Evolutionary conservation across 2,113 vertebrate genomes (phyloP).

Genomic region (Protomyctophum bolini): DNA sequence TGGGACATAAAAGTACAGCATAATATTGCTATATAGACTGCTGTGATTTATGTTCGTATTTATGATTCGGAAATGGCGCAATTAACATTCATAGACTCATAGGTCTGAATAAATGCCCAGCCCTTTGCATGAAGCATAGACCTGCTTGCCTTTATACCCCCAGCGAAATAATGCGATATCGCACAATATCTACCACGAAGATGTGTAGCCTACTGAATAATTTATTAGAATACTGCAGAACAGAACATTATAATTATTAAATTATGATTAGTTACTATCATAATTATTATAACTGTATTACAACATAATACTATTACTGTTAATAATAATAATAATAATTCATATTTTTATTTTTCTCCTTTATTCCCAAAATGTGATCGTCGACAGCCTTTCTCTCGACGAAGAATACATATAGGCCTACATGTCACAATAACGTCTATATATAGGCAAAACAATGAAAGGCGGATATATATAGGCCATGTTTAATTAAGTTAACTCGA

Average conservation of each 20-base stretch:
- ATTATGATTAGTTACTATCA: conserved; percentile 12
- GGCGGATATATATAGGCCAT: conserved; percentile 57
- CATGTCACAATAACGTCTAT: conserved; percentile 46
- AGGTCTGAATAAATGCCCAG: conserved; percentile 60
- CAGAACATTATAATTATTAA: conserved; percentile 7
- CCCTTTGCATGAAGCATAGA: conserved; percentile 37
- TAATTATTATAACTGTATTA: conserved; percentile 4
- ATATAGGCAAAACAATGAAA: conserved; percentile 54
- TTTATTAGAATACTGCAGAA: no score
- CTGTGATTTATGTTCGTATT: conserved; percentile 78
- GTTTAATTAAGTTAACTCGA: conserved; percentile 81
- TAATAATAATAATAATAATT: not conserved
- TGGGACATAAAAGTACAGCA: conserved; percentile 74
- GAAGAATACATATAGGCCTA: conserved; percentile 13
- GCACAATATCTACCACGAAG: conserved; percentile 8
- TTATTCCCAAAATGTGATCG: not conserved
- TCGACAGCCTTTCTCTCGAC: no score
- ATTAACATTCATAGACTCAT: conserved; percentile 76
- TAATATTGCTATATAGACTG: conserved; percentile 74
- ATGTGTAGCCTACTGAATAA: conserved; percentile 21
- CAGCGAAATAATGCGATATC: conserved; percentile 9
- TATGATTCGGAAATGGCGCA: conserved; percentile 77
- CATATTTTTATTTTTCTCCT: not conserved
- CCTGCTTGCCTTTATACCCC: conserved; percentile 19
- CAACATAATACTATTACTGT: not conserved